A percentile compares a stretch with the other conserved stretches of the same genome.
Conservation (phyloP, 1,140 invertebrate species). For the Dinothrombium tinctorium region DNA sequence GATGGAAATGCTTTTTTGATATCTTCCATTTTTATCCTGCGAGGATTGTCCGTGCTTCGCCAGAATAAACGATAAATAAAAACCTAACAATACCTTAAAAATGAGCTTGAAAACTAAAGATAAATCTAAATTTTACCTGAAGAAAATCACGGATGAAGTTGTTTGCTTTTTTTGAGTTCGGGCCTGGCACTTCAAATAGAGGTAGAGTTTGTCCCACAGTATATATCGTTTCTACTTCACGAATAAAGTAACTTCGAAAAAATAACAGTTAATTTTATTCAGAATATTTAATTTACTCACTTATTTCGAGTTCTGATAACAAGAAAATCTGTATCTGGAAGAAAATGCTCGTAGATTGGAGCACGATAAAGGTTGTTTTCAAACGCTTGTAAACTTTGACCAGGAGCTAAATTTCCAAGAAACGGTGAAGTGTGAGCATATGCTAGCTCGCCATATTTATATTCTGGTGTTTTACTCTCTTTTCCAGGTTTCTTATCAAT, state of each 20-base stretch:
- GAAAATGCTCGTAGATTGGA: conserved; percentile 73
- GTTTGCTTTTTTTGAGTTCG: conserved; percentile 94
- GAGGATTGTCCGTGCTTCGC: conserved; percentile 71
- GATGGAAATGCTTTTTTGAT: conserved; percentile 90
- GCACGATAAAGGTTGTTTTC: conserved; percentile 97
- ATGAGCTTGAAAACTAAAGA: not conserved
- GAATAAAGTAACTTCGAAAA: conserved; percentile 53
- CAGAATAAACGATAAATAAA: conserved; percentile 97
- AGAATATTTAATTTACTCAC: conserved; percentile 17
- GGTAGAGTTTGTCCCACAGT: conserved; percentile 89
- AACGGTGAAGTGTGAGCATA: conserved; percentile 94
- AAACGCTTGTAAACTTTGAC: conserved; percentile 60
- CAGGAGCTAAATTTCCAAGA: conserved; percentile 70
- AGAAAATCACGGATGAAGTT: conserved; percentile 95
- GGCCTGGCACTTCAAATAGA: conserved; percentile 90
- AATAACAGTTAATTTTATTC: conserved; percentile 15
- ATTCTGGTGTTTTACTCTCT: conserved; percentile 61
- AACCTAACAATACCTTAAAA: conserved; percentile 32
- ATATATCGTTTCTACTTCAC: conserved; percentile 70
- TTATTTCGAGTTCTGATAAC: conserved; percentile 60
- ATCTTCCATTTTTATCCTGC: conserved; percentile 94
- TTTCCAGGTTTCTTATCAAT: conserved; percentile 44
- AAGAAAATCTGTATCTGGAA: conserved; percentile 65
- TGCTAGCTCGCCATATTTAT: conserved; percentile 77
- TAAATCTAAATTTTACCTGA: conserved; percentile 29